A percentile compares a stretch with the other conserved stretches of the same genome.
Evolutionary conservation across 64 coral and sea anemone genomes (phyloP).

Genomic region (Trachythela sp.): DNA sequence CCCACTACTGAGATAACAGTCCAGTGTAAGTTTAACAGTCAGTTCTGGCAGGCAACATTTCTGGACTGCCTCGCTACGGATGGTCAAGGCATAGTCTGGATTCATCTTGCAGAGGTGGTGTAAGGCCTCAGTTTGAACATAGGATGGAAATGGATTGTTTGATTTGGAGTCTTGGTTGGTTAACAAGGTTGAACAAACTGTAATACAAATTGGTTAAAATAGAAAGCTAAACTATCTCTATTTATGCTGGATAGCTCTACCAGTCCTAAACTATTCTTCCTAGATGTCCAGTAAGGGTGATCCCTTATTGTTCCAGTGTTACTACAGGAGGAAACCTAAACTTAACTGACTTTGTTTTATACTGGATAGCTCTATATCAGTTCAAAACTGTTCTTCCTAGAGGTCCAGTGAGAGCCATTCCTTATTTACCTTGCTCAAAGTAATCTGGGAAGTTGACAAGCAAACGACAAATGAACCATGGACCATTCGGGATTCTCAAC

Average conservation of each 20-base stretch:
- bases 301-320: too few species aligned
- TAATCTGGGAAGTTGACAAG: conserved; percentile 87
- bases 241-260: neutral
- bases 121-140: conserved; percentile 69
- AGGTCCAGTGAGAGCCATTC: too few species aligned
- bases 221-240: too few species aligned
- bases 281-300: too few species aligned
- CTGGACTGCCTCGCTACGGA: conserved; percentile 61
- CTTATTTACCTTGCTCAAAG: conserved; percentile 81
- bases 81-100: conserved; percentile 60
- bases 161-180: conserved; percentile 69
- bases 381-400: too few species aligned
- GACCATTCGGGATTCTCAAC: conserved; percentile 79
- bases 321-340: too few species aligned
- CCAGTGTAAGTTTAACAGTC: conserved; percentile 82
- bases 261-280: neutral
- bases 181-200: conserved; percentile 68
- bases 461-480: conserved; percentile 79
- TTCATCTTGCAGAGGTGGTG: conserved; percentile 88
- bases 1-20: conserved; percentile 38
- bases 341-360: too few species aligned
- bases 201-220: too few species aligned
- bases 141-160: conserved; percentile 62
- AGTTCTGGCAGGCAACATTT: conserved; percentile 79
- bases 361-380: too few species aligned